A percentile compares a stretch with the other conserved stretches of the same genome.
phyloP scores from a whole-genome alignment of 1,140 invertebrate species.

The Megalopta genalis region DNA sequence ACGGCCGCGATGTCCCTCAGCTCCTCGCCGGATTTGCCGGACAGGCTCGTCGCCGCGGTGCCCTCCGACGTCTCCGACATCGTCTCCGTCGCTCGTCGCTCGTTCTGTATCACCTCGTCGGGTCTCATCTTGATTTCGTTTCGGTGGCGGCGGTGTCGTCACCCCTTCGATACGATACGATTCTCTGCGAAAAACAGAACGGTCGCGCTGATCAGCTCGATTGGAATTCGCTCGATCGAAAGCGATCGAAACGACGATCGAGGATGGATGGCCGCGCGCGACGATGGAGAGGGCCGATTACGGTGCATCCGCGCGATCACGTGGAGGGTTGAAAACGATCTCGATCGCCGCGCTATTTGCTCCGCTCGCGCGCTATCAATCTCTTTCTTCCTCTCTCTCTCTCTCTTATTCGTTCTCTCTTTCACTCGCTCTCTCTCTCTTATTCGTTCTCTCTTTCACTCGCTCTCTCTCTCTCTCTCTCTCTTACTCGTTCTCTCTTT shows the following conservation, averaged over 20 bases:
- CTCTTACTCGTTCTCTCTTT: not conserved
- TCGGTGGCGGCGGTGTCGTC: not conserved
- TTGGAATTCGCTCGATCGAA: no score
- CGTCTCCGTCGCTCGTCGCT: conserved; percentile 72
- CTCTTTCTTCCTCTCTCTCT: not conserved
- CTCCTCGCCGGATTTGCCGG: conserved; percentile 78
- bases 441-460: no score
- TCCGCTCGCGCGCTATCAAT: no score
- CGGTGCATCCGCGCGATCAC: not conserved
- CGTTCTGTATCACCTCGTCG: conserved; percentile 68
- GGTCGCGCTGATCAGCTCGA: no score
- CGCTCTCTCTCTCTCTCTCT: not conserved
- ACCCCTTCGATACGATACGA: not conserved
- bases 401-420: not conserved
- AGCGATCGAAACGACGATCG: not conserved
- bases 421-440: no score
- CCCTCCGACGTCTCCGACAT: conserved; percentile 78
- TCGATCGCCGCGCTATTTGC: not conserved
- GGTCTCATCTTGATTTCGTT: conserved; percentile 66
- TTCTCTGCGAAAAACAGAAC: conserved; percentile 6
- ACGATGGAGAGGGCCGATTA: not conserved
- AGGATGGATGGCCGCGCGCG: no score
- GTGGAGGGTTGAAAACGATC: not conserved
- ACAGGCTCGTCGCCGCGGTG: conserved; percentile 73
- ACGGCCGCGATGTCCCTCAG: conserved; percentile 80